Evolutionary conservation across 2,113 vertebrate genomes (phyloP).

Genomic region (Tyto alba): DNA sequence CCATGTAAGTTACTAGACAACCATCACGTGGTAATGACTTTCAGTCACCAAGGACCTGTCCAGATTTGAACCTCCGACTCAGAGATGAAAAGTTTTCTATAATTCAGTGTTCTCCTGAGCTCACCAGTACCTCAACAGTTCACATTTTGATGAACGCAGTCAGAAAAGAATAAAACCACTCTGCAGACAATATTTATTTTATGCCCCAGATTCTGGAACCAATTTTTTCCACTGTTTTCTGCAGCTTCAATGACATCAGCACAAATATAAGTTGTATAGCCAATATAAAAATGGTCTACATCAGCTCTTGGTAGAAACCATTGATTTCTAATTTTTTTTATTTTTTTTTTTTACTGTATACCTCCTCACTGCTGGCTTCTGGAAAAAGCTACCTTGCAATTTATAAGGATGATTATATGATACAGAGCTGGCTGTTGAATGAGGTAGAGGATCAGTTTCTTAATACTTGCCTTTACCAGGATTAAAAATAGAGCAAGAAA

Average conservation of each 20-base stretch:
- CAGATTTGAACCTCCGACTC: not conserved
- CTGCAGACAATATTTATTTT: not conserved
- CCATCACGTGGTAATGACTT: not conserved
- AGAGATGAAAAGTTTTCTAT: not conserved
- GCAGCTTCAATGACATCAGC: not conserved
- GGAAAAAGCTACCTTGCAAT: not conserved
- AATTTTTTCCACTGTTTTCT: not conserved
- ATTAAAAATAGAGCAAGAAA: not conserved
- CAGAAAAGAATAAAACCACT: not conserved
- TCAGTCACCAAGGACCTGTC: not conserved
- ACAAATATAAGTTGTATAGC: not conserved
- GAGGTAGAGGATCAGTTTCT: not conserved
- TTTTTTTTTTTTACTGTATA: not conserved
- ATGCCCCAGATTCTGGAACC: not conserved
- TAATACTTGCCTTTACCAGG: not conserved
- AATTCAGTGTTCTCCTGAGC: not conserved
- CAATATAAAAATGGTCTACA: not conserved
- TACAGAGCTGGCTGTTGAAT: not conserved
- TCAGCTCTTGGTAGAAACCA: not conserved
- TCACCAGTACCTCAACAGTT: not conserved
- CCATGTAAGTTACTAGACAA: not conserved
- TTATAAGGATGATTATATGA: not conserved
- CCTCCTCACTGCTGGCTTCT: not conserved
- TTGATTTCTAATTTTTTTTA: not conserved
- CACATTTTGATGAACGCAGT: not conserved